Percentiles rank a stretch among this genome's conserved stretches.
Conservation (phyloP, 2,113 vertebrate species). For the Dolichallabes microphthalmus region DNA sequence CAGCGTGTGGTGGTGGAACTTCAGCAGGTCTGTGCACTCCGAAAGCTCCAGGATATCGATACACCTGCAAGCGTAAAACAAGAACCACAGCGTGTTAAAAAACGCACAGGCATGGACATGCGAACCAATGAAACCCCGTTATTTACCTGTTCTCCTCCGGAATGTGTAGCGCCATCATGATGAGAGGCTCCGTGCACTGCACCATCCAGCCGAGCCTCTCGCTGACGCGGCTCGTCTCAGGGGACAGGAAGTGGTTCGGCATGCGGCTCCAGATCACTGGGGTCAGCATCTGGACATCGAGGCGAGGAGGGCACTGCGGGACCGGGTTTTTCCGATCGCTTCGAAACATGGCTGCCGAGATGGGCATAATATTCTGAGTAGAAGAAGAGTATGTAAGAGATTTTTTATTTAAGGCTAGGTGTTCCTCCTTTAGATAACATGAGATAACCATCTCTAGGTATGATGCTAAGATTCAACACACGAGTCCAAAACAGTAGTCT, state of each 20-base stretch:
- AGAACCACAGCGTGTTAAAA: background rate
- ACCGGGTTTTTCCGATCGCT: constrained; percentile 88
- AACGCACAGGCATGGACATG: too few relatives aligned
- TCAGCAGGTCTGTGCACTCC: constrained; percentile 80
- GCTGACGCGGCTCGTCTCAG: constrained; percentile 73
- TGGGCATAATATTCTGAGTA: constrained; percentile 90
- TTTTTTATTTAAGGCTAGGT: background rate
- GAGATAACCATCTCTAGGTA: too few relatives aligned
- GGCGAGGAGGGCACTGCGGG: constrained; percentile 85
- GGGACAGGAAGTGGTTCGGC: constrained; percentile 83
- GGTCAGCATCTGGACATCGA: constrained; percentile 83
- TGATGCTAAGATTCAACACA: background rate
- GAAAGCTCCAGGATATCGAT: constrained; percentile 92
- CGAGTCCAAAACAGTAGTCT: background rate
- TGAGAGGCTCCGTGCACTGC: constrained; percentile 80
- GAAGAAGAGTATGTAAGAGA: background rate
- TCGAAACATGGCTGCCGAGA: constrained; percentile 92
- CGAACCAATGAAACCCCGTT: too few relatives aligned
- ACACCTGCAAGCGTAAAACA: constrained; percentile 70
- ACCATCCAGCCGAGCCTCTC: constrained; percentile 88
- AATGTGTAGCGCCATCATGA: constrained; percentile 95
- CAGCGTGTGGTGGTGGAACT: constrained; percentile 88
- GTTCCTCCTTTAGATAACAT: background rate
- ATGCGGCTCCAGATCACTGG: constrained; percentile 93
- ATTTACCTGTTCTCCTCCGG: constrained; percentile 89